Base-by-base conservation (phyloP, 2,797 vertebrate species). In the Thalassophryne amazonica region DNA sequence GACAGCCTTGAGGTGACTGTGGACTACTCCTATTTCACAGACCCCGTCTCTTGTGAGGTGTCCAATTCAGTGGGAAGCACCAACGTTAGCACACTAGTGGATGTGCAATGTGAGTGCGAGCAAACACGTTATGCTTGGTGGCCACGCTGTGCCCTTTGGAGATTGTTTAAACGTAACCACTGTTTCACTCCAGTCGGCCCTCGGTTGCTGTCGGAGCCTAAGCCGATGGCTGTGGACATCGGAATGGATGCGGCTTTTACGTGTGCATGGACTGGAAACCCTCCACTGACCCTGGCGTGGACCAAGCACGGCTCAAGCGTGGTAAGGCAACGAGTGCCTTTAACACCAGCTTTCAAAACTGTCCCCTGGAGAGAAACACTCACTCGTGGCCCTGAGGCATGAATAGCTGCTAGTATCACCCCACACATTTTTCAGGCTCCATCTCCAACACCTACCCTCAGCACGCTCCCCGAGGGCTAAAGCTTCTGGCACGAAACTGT, bases 21-120 rank as follows among this genome's bases (percentile, higher is more conserved):
- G 4, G 95, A 96, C 39, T 85, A 93, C 73, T 94, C 94, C 0
- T 94, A 94, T 73, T 93, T 95, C 81, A 96, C 93, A 1, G 93
- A 94, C 48, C 94, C 94, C 0, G 91, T 96, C 48, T 97, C 95
- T 39, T 97, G 95, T 2, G 94, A 96, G 69, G 95, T 94, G 69
- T 92, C 92, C 72, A 97, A 97, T 62, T 92, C 91, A 0, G 93
- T 95, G 63, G 95, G 94, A 16, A 95, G 89, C 79, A 94, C 93
- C 68, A 97, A 95, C 25, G 92, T 94, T 71, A 96, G 93, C 91
- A 95, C 93, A 0, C 88, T 93, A 37, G 91, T 95, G 22, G 93
- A 97, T 11, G 94, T 96, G 15, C 91, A 93, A 28, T 96, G 95
- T 96, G 75, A 93, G 95, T 89, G 2, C 20, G 28, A 11, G 8